Evolutionary conservation across 30 jellyfish, hydroid and myxozoan genomes (phyloP).

Genomic region (Aurelia aurita complex sp. Pacific): DNA sequence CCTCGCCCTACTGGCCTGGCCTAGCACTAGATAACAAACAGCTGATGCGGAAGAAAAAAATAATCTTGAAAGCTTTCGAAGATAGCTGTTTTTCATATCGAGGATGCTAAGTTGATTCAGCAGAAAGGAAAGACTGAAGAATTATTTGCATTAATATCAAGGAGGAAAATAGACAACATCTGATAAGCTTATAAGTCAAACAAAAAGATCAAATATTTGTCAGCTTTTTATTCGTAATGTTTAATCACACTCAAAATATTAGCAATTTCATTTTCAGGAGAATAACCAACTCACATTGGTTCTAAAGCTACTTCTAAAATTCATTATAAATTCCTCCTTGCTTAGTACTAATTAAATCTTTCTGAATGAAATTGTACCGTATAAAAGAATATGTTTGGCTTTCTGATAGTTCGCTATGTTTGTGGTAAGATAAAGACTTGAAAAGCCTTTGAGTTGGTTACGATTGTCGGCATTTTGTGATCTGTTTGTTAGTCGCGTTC

Average conservation of each 20-base stretch:
- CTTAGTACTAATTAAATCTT: neutral
- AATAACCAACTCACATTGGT: neutral
- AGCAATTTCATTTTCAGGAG: neutral
- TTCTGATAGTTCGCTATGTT: too few species aligned
- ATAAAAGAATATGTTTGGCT: too few species aligned
- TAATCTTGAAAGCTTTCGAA: neutral
- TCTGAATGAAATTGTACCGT: neutral
- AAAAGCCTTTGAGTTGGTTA: too few species aligned
- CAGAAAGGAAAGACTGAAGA: neutral
- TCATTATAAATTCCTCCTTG: neutral
- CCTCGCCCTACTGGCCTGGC: too few species aligned
- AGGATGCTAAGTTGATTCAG: neutral
- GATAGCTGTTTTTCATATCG: neutral
- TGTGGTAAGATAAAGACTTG: too few species aligned
- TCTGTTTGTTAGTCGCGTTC: too few species aligned
- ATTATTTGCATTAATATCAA: neutral
- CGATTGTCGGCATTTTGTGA: too few species aligned
- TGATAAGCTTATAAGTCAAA: neutral
- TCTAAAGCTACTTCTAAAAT: neutral
- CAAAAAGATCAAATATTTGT: neutral
- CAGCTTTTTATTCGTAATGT: neutral
- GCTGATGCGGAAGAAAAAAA: neutral
- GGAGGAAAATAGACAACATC: neutral
- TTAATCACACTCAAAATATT: slow-evolving; percentile 8
- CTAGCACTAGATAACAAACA: too few species aligned